Percentiles rank a stretch among this genome's conserved stretches.
Conservation (phyloP, 2,888 invertebrate species). For the Thera britannica region DNA sequence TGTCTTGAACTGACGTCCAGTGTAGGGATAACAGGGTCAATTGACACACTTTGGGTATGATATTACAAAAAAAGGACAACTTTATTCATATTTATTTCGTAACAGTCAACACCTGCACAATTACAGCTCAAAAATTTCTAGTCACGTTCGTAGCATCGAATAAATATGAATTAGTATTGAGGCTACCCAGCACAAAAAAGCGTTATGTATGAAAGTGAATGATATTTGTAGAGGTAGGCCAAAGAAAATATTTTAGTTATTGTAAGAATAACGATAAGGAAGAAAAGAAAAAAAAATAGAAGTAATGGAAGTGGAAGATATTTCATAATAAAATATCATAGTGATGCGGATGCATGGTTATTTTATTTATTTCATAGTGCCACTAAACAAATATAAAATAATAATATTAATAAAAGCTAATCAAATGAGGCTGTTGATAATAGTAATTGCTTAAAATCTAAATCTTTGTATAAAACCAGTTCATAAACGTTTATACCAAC, state of each 20-base stretch:
- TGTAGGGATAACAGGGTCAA: not conserved
- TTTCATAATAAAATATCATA: too few relatives aligned
- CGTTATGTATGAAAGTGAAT: not conserved
- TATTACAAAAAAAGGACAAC: not conserved
- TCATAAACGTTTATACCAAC: conserved; percentile 56
- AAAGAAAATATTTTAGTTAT: too few relatives aligned
- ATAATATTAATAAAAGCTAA: too few relatives aligned
- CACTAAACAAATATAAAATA: too few relatives aligned
- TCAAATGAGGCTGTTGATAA: too few relatives aligned
- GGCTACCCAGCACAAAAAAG: conserved; percentile 31
- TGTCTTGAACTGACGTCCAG: too few relatives aligned
- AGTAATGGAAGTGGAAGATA: too few relatives aligned
- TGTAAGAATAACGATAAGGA: too few relatives aligned
- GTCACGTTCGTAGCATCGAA: conserved; percentile 51
- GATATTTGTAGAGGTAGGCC: not conserved
- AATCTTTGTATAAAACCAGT: conserved; percentile 44
- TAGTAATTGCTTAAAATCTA: not conserved
- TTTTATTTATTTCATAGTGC: too few relatives aligned
- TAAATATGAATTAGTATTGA: not conserved
- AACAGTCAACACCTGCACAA: conserved; percentile 57
- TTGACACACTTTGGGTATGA: not conserved
- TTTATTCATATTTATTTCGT: conserved; percentile 2
- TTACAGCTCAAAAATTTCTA: conserved; percentile 47
- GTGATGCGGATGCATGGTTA: too few relatives aligned
- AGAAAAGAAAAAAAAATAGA: too few relatives aligned